Percentiles rank a stretch among this genome's conserved stretches.
Conservation (phyloP, 2,113 vertebrate species). For the Scatophagus argus region DNA sequence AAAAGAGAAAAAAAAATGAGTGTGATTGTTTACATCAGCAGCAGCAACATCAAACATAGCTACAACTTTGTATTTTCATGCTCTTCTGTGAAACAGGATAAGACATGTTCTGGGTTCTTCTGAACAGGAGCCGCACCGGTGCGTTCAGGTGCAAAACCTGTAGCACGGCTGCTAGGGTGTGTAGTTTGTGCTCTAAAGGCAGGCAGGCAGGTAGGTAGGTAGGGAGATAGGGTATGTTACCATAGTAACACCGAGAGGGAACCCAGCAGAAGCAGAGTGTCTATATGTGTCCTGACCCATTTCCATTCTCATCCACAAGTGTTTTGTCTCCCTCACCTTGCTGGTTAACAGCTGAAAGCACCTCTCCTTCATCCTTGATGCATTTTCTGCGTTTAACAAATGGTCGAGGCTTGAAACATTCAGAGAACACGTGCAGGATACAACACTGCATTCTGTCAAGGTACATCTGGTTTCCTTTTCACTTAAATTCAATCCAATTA, state of each 20-base stretch:
- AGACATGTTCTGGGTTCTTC: conserved; percentile 38
- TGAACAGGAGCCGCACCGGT: conserved; percentile 53
- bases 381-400: conserved; percentile 57
- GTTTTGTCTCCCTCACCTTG: conserved; percentile 80
- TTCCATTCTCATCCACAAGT: conserved; percentile 85
- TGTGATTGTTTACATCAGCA: conserved; percentile 51
- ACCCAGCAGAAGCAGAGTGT: conserved; percentile 78
- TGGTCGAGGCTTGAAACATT: conserved; percentile 40
- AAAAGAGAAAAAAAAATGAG: conserved; percentile 21
- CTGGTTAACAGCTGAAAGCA: conserved; percentile 72
- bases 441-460: conserved; percentile 43
- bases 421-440: background rate
- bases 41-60: conserved; percentile 45
- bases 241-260: conserved; percentile 85
- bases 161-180: conserved; percentile 67
- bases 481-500: conserved; percentile 29
- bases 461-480: conserved; percentile 40
- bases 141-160: conserved; percentile 81
- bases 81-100: conserved; percentile 57
- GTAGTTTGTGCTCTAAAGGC: conserved; percentile 72
- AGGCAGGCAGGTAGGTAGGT: conserved; percentile 65
- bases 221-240: conserved; percentile 80
- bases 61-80: conserved; percentile 54
- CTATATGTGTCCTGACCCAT: conserved; percentile 86
- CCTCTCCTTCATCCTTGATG: conserved; percentile 64